Evolutionary conservation across 2,888 invertebrate species (phyloP), one percentile per base, ranked within the genome.

Genomic region (Endotricha flammealis): DNA sequence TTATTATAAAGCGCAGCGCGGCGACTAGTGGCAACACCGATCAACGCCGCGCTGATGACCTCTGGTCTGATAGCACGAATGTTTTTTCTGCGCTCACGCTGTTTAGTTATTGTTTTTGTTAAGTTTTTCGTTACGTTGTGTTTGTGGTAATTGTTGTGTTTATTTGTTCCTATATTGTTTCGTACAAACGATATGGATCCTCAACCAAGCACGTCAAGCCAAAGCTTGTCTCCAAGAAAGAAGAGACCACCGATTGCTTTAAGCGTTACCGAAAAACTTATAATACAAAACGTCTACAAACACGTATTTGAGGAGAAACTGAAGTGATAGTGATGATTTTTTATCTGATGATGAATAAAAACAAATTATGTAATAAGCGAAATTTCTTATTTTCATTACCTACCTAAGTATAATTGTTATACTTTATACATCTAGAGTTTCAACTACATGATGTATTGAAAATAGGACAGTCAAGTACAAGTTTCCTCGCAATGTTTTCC

Each of bases 201-300:
- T 45, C 39, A 45, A 42, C 44, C 38, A 39, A 45, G 41, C 44
- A 45, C 41, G 44, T 41, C 42, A 42, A 46, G 42, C 36, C 38
- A 46, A 25, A 25, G 25, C 10, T 25, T 46, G 42, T 44, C 41
- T 37, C 44, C 46, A 44, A 48, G 32, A 44, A 45, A 48, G 41
- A 46, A 41, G 32, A 44, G 44, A 41, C 41, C 37, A 37, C 42
- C 34, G 34, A 29, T 39, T 45, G 16, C 20, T 20, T 20, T 20
- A 36, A 41, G 39, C 41, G 37, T 41, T 43, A 41, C 42, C 41
- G 46, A 42, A 46, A 46, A 43, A 32, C 39, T 42, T 31, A 46
- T 46, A 38, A 36, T 44, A 42, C 45, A 44, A 38, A 50, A 47
- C 38, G 41, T 48, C 40, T 48, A 47, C 44, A 50, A 50, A 44